Conservation (phyloP, 2,113 vertebrate species). For the Notarius lentiginosus region DNA sequence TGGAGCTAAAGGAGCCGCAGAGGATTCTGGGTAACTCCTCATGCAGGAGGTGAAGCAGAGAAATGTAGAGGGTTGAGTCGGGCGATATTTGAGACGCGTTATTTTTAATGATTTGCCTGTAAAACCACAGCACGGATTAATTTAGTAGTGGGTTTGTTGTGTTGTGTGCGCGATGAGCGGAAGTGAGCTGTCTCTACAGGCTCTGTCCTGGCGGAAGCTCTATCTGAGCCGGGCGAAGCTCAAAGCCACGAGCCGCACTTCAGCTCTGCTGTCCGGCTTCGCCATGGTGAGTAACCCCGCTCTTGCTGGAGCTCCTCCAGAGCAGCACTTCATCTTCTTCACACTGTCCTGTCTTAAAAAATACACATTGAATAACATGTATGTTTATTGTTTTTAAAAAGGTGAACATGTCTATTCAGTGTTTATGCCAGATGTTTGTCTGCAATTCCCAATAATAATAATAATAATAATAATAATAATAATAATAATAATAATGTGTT, state of each 20-base stretch:
- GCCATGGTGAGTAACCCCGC: conserved; percentile 85
- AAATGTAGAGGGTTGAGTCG: background rate
- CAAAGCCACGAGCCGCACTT: conserved; percentile 94
- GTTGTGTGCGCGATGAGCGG: conserved; percentile 77
- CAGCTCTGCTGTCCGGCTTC: conserved; percentile 93
- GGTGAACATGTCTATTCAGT: background rate
- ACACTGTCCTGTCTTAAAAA: background rate
- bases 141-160: background rate
- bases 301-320: background rate
- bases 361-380: too few relatives aligned
- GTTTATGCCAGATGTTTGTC: background rate
- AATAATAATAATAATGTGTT: background rate
- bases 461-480: background rate
- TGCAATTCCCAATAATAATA: background rate
- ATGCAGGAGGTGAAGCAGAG: background rate
- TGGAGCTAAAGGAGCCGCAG: background rate
- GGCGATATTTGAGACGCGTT: background rate
- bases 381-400: background rate
- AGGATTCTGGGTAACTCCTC: background rate
- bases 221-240: conserved; percentile 95
- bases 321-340: background rate
- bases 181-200: conserved; percentile 95
- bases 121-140: too few relatives aligned
- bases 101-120: background rate
- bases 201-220: conserved; percentile 96